These are phyloP conservation scores for Octopus bimaculoides DNA, from an alignment of 1,140 invertebrate species.

Conservation along the genomic window DNA sequence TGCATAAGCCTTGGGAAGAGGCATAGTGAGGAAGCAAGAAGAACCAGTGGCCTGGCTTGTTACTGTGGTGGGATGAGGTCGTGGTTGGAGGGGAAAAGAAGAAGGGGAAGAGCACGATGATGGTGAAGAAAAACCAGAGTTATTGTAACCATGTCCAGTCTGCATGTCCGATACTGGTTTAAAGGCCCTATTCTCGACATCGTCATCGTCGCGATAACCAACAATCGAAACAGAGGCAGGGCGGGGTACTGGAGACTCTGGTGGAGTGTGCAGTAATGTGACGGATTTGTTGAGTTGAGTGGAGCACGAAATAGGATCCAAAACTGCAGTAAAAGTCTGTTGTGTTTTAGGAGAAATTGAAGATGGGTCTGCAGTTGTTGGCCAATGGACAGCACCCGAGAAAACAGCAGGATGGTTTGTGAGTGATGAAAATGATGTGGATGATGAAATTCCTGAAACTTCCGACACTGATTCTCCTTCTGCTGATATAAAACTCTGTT, in stretches of 20 bases:
- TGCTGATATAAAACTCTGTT: not conserved
- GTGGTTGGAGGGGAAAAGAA: conserved; percentile 3
- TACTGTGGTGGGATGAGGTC: not conserved
- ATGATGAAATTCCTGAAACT: not conserved
- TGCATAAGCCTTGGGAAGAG: not conserved
- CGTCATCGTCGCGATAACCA: not conserved
- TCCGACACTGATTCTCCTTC: not conserved
- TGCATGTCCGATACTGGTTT: not conserved
- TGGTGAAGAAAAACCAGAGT: not conserved
- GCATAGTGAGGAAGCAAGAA: not conserved
- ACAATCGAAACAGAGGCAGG: conserved; percentile 39
- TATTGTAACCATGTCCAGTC: not conserved
- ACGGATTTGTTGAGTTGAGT: not conserved
- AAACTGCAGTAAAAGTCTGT: not conserved
- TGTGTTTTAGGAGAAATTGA: not conserved
- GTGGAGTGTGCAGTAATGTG: conserved; percentile 36
- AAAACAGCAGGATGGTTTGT: not conserved
- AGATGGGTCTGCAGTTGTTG: not conserved
- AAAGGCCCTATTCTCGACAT: not conserved
- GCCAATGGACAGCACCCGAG: not conserved
- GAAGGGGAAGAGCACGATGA: not conserved
- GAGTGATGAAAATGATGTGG: conserved; percentile 19
- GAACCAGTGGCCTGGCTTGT: not conserved
- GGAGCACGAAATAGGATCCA: not conserved
- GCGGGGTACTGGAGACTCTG: conserved; percentile 46